These are phyloP conservation scores for Florisuga fusca DNA, from an alignment of 2,797 vertebrate genomes.

Conservation along the genomic window DNA sequence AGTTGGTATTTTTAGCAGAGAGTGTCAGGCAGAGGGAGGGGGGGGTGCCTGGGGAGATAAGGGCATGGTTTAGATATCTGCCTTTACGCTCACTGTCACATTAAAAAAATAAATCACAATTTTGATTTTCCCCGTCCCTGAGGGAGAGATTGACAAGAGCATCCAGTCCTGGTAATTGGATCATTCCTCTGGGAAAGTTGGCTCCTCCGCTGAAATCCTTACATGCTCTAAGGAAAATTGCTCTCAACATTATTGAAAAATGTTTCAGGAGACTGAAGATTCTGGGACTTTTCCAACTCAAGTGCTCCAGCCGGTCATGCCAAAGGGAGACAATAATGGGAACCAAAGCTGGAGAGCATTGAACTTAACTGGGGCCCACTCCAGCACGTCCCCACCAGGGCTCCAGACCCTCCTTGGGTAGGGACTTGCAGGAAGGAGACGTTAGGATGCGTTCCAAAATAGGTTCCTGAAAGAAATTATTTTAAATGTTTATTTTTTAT, in stretches of 20 bases:
- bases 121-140: conserved; percentile 73
- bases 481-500: not conserved
- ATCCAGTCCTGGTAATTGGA: conserved; percentile 68
- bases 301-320: conserved; percentile 24
- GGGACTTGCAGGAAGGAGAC: not conserved
- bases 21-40: conserved; percentile 53
- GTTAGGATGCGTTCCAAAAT: accelerated
- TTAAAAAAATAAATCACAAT: conserved; percentile 63
- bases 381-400: accelerated
- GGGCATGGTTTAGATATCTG: conserved; percentile 69
- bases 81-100: conserved; percentile 64
- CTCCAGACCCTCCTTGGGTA: not conserved
- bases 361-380: not conserved
- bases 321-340: conserved; percentile 53
- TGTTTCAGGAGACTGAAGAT: conserved; percentile 61
- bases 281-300: conserved; percentile 52
- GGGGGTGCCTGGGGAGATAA: conserved; percentile 70
- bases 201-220: conserved; percentile 60
- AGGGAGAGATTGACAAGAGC: conserved; percentile 69
- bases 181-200: conserved; percentile 72
- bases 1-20: conserved; percentile 68
- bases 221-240: conserved; percentile 71
- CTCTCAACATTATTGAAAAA: conserved; percentile 54
- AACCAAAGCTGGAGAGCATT: conserved; percentile 35
- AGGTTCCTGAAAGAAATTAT: conserved; percentile 21